Evolutionary conservation across 2,888 invertebrate species (phyloP).

Genomic region (Pheosia tremula): DNA sequence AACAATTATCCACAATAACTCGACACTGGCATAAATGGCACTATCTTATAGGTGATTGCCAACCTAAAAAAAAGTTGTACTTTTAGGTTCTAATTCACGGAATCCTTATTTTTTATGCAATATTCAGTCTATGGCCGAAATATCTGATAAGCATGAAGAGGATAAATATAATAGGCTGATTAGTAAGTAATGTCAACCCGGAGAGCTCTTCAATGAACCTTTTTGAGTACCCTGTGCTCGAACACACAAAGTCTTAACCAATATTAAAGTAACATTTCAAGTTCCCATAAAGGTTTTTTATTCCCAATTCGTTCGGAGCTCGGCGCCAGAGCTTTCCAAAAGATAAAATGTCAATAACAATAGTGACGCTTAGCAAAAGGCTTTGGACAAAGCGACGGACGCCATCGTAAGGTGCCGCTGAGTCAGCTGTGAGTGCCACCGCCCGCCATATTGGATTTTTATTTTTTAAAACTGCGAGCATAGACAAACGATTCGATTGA

Average conservation of each 20-base stretch:
- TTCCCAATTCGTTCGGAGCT: conserved; percentile 22
- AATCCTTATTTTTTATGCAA: no score
- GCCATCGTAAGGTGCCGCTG: conserved; percentile 68
- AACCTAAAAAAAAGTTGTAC: no score
- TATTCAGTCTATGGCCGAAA: no score
- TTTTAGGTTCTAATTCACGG: no score
- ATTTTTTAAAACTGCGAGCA: conserved; percentile 63
- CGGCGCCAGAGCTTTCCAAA: conserved; percentile 40
- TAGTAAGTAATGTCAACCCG: no score
- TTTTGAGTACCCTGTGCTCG: no score
- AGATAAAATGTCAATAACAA: conserved; percentile 52
- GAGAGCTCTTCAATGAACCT: no score
- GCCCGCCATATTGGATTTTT: conserved; percentile 68
- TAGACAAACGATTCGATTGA: conserved; percentile 58
- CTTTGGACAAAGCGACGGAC: conserved; percentile 51
- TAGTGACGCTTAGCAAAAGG: conserved; percentile 49
- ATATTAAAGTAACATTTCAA: background rate
- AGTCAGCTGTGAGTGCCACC: conserved; percentile 70
- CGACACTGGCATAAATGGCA: no score
- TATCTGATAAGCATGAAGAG: no score
- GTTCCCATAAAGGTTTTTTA: conserved; percentile 17
- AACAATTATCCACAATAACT: no score
- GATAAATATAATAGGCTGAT: no score
- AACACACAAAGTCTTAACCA: background rate
- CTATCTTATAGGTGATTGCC: no score